Evolutionary conservation across 2,888 invertebrate species (phyloP), one percentile per base, ranked within the genome.

Genomic region (Strigamia transsilvanica): DNA sequence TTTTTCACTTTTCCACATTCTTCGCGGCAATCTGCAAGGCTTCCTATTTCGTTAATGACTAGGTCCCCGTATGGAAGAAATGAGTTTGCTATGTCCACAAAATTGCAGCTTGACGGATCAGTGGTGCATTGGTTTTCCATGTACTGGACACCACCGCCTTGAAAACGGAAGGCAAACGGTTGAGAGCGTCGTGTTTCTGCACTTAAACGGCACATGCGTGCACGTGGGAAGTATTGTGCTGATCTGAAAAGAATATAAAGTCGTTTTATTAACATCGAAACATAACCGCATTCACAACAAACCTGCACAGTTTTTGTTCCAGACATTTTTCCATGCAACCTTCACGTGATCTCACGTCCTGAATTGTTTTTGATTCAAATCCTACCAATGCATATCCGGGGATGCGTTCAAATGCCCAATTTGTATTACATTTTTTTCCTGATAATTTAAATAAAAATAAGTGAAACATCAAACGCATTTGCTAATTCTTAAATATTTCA

Each of bases 401-500:
- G 80, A 93, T 92, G 85, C 92, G 91, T 86, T 95, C 94, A 81
- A 94, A 89, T 41, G 92, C 90, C 95, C 95, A 95, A 85, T 92
- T 90, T 82, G 92, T 91, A 9, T 88, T 87, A 79, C 89, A 87
- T 18, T 84, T 84, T 0, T 84, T 83, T 2, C 84, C 85, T 84
- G 83, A 6, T 42, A 18, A 38, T 12, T 38, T 18, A 32, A 79
- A 79, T 9, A 38, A 15, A 21, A 34, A 34, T 9, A 38, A 15
- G 21, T 18, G 7, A 18, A 79, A 79, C 2, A 32, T 7, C 1
- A 79, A 79, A 7, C 12, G 7, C 3, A 41, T 5, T 12, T 79
- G 4, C 4, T 3, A 42, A 18, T 15, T n/a, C 10, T 1, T 32
- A n/a, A 46, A 56, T 51, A 10, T 83, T 83, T 84, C 9, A 38